phyloP scores from a whole-genome alignment of 2,888 invertebrate genomes.

The Colostygia pectinataria region DNA sequence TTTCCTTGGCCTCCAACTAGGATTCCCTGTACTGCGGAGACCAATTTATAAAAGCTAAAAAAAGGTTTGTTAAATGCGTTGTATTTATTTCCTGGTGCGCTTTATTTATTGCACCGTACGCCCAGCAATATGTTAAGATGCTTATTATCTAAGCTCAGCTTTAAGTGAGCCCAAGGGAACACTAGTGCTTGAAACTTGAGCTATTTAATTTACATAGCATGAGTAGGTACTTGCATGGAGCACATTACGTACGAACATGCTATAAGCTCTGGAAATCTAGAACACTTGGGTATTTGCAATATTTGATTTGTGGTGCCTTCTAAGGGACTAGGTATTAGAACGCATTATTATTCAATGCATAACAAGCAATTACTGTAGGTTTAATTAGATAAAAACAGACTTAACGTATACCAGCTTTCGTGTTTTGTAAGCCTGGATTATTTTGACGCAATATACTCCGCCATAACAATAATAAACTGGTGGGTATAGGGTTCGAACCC shows the following conservation, averaged over 20 bases:
- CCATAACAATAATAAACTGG: no score
- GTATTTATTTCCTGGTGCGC: constrained; percentile 8
- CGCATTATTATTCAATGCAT: no score
- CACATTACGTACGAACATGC: constrained; percentile 21
- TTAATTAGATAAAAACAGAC: no score
- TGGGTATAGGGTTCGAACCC: no score
- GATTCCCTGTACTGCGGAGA: no score
- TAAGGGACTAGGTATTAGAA: not conserved
- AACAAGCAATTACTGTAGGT: no score
- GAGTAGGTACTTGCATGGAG: constrained; percentile 19
- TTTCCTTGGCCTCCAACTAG: no score
- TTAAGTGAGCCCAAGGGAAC: constrained; percentile 33
- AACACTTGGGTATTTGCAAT: constrained; percentile 1
- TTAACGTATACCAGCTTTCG: no score
- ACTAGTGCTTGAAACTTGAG: constrained; percentile 26
- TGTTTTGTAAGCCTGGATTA: no score
- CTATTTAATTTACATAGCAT: constrained; percentile 35
- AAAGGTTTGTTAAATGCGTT: constrained; percentile 12
- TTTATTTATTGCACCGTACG: constrained; percentile 14
- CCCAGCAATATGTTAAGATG: constrained; percentile 27
- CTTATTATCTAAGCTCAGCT: constrained; percentile 33
- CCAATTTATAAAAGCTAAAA: not conserved
- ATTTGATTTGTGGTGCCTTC: constrained; percentile 4
- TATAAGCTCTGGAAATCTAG: constrained; percentile 4
- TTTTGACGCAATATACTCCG: no score